Evolutionary conservation across 2,113 vertebrate genomes (phyloP).

Genomic region (Oryctolagus cuniculus): mOryCun1.1 NC_091439.1:133357001-133357500

Average conservation of each 20-base stretch:
- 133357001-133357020: too few relatives aligned
- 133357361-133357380: background rate
- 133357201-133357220: too few relatives aligned
- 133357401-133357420: conserved; percentile 16
- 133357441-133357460: background rate
- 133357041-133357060: too few relatives aligned
- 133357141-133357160: background rate
- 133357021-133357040: too few relatives aligned
- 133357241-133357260: conserved; percentile 56
- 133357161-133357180: background rate
- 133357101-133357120: too few relatives aligned
- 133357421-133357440: background rate
- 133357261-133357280: conserved; percentile 60
- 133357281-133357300: conserved; percentile 64
- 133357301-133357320: conserved; percentile 70
- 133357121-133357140: background rate
- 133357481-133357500: conserved; percentile 24
- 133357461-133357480: conserved; percentile 13
- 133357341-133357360: background rate
- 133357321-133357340: conserved; percentile 52
- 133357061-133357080: too few relatives aligned
- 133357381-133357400: conserved; percentile 55
- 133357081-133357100: too few relatives aligned
- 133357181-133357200: too few relatives aligned
- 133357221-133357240: conserved; percentile 14